Base-by-base conservation (phyloP, 2,888 invertebrate genomes). In the Ferrisia virgata region DNA sequence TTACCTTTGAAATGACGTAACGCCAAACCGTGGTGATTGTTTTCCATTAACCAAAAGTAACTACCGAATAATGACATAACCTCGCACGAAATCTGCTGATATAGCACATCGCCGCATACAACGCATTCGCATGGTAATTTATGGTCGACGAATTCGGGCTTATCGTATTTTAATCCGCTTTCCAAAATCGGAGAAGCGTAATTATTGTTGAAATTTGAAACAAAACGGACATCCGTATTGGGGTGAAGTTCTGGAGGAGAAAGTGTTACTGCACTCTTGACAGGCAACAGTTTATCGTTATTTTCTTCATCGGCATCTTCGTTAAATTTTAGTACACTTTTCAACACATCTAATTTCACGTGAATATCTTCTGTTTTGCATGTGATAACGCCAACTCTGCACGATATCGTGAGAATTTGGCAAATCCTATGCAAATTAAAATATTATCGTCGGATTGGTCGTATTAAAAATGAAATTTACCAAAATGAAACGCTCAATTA, bases 91-190 rank as follows among this genome's bases (percentile, higher is more conserved):
- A 82, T 18, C 18, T n/a, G 64, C 22, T 36, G 36, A 33, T 64
- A 82, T 22, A 25, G 36, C 22, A 33, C 15, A 36, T 58, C 58
- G 18, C 33, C 25, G 82, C 82, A 82, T 8, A 39, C 22, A 64
- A 22, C 82, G 11, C 82, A 82, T 1, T 18, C 25, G 39, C 82
- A 82, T 9, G 0, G 15, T 11, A 6, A 22, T 11, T 82, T 36
- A 33, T 82, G 82, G 18, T 69, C 9, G 1, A 82, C 18, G 25
- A 82, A 82, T 18, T 82, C 82, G n/a, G 82, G 82, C 58, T 25
- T 33, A 53, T 58, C 36, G 39, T 53, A 82, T 58, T 82, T 64
- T 18, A 36, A 64, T 36, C 39, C 58, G 11, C 22, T 36, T 3
- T 53, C 36, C 15, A 82, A n/a, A n/a, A 58, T 28, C 58, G 64